Conservation (phyloP, 2,797 vertebrate genomes). For the Nannoperca obscura region DNA sequence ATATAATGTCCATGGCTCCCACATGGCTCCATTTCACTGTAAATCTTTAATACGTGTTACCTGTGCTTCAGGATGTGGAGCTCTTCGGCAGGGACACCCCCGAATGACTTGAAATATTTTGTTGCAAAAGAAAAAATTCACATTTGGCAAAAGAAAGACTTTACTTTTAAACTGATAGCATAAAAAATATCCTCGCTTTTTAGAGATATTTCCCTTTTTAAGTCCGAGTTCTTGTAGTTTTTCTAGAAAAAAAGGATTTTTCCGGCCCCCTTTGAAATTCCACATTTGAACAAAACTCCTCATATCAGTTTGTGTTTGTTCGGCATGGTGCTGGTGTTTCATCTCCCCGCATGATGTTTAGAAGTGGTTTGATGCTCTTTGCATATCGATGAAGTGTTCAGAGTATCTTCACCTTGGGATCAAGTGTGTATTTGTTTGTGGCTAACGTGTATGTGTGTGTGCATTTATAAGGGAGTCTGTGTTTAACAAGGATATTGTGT, state of each 20-base stretch:
- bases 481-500: neutral
- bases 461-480: neutral
- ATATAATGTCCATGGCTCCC: neutral
- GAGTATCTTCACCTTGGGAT: slow-evolving; percentile 61
- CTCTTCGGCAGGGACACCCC: neutral
- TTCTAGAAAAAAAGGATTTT: neutral
- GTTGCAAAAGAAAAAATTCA: neutral
- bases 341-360: neutral
- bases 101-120: neutral
- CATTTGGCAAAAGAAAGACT: neutral
- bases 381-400: slow-evolving; percentile 17
- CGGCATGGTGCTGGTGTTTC: neutral
- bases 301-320: neutral
- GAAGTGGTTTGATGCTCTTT: slow-evolving; percentile 17
- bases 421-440: slow-evolving; percentile 9
- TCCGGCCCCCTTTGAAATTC: neutral
- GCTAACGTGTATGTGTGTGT: neutral
- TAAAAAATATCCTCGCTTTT: neutral
- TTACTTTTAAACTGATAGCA: neutral
- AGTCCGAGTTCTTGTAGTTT: neutral
- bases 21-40: neutral
- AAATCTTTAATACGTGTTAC: neutral
- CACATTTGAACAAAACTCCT: neutral
- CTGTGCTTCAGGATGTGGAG: neutral
- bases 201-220: no score